Percentiles rank a stretch among this genome's conserved stretches.
Evolutionary conservation across 2,888 invertebrate genomes (phyloP).

Genomic region (Elegia similella): DNA sequence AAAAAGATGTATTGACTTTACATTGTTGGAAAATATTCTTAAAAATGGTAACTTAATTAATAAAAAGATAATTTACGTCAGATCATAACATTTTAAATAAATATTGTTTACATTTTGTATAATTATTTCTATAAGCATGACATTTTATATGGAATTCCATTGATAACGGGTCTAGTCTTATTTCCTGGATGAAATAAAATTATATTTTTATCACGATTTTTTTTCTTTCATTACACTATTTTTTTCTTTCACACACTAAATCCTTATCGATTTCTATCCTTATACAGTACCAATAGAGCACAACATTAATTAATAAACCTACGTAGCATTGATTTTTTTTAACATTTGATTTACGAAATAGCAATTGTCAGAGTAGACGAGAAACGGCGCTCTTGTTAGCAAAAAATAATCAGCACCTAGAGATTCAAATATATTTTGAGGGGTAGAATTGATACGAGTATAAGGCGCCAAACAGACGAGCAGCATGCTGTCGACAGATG

Average conservation of each 20-base stretch:
- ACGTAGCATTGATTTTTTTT: no score
- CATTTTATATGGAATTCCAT: not conserved
- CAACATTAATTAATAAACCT: no score
- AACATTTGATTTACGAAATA: no score
- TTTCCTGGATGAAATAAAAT: conserved; percentile 13
- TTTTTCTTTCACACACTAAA: not conserved
- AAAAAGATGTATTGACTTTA: not conserved
- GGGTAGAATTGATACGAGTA: no score
- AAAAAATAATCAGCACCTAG: not conserved
- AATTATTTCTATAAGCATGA: not conserved
- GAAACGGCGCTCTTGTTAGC: not conserved
- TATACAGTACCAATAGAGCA: no score
- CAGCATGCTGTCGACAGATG: no score
- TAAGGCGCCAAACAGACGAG: no score
- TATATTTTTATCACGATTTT: not conserved
- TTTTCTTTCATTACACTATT: no score
- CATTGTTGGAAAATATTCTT: not conserved
- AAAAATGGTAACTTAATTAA: conserved; percentile 3
- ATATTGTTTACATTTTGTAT: not conserved
- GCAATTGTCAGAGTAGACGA: not conserved
- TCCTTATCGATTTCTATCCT: not conserved
- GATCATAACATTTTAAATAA: not conserved
- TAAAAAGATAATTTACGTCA: not conserved
- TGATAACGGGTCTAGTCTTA: conserved; percentile 19
- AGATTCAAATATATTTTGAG: not conserved